These are phyloP conservation scores for Megastigmus dorsalis DNA, from an alignment of 2,888 invertebrate species.

Conservation along the genomic window DNA sequence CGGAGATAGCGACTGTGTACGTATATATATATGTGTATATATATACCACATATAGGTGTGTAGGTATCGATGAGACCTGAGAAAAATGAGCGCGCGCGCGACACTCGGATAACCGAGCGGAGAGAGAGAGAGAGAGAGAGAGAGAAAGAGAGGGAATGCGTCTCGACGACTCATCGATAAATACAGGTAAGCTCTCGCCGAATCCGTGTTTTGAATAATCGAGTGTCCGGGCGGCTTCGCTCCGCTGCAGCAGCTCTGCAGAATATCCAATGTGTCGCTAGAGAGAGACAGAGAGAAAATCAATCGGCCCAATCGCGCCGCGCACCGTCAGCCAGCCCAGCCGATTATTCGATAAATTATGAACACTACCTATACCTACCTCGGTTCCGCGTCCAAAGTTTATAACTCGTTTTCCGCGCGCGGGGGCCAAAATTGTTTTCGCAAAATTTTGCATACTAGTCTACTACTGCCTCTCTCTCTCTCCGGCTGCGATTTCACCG, in stretches of 20 bases:
- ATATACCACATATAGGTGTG: no score
- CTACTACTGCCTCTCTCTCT: no score
- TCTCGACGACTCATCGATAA: constrained; percentile 2
- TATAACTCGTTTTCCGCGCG: no score
- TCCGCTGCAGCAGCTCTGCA: no score
- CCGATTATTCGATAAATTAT: constrained; percentile 31
- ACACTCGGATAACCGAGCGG: no score
- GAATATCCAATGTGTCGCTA: constrained; percentile 20
- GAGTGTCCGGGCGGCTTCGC: constrained; percentile 5
- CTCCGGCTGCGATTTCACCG: not conserved
- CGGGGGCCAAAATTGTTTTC: not conserved
- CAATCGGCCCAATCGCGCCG: constrained; percentile 45
- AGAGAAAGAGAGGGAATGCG: no score
- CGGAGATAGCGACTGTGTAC: not conserved
- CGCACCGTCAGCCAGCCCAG: not conserved
- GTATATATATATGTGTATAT: no score
- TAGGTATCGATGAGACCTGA: no score
- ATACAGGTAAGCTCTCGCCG: constrained; percentile 20
- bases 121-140: no score
- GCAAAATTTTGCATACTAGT: not conserved
- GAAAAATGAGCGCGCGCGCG: no score
- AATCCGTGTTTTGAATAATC: constrained; percentile 43
- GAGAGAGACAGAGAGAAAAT: constrained; percentile 36
- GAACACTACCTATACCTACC: not conserved
- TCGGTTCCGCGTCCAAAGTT: not conserved